Conservation (phyloP, 2,113 vertebrate genomes). For the Menidia beryllina region DNA sequence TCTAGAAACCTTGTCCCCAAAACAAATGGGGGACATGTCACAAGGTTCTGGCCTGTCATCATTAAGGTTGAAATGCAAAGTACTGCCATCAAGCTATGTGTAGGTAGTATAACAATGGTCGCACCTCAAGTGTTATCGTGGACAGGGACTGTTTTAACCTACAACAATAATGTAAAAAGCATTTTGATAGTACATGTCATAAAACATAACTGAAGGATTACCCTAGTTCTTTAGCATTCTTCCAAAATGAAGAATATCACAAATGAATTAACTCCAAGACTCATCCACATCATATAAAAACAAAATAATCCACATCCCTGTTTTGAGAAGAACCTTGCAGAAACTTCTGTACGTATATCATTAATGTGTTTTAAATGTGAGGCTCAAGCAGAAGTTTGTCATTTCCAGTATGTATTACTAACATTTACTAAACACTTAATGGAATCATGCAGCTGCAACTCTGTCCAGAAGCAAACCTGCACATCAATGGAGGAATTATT, state of each 20-base stretch:
- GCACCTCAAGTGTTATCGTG: no score
- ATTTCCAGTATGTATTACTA: not conserved
- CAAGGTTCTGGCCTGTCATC: not conserved
- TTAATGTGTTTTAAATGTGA: not conserved
- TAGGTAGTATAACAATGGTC: no score
- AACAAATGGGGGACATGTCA: not conserved
- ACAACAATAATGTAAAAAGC: not conserved
- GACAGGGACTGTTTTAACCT: not conserved
- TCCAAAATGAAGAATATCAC: not conserved
- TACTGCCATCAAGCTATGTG: no score
- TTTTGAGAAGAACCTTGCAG: constrained; percentile 20
- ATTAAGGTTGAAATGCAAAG: not conserved
- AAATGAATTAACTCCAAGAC: not conserved
- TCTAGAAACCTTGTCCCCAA: constrained; percentile 26
- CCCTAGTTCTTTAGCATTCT: not conserved
- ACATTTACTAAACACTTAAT: constrained; percentile 10
- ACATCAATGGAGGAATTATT: not conserved
- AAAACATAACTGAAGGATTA: not conserved
- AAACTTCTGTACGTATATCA: constrained; percentile 3
- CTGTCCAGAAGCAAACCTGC: constrained; percentile 21
- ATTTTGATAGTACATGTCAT: not conserved
- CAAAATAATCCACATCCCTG: not conserved
- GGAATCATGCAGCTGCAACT: constrained; percentile 26
- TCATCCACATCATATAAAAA: not conserved
- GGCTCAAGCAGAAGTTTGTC: not conserved